Evolutionary conservation across 1,140 invertebrate genomes (phyloP).

Genomic region (Eurosta solidaginis): DNA sequence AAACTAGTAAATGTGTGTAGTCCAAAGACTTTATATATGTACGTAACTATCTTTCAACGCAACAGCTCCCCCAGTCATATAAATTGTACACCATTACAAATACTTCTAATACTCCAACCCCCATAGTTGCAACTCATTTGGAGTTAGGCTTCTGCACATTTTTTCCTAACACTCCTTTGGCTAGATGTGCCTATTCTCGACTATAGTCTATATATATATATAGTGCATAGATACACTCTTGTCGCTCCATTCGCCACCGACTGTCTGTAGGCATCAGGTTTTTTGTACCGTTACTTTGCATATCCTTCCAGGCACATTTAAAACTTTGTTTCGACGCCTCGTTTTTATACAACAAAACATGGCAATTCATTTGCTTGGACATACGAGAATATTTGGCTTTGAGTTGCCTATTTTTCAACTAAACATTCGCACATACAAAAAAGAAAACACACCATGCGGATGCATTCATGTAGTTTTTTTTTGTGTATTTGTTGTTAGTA

Average conservation of each 20-base stretch:
- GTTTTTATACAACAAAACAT: too few relatives aligned
- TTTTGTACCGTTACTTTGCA: neutral
- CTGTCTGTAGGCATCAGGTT: neutral
- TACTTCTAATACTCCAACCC: neutral
- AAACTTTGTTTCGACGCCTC: neutral
- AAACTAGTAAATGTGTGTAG: too few relatives aligned
- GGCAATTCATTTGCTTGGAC: neutral
- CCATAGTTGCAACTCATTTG: neutral
- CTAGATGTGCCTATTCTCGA: neutral
- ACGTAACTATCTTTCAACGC: too few relatives aligned
- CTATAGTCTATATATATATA: neutral
- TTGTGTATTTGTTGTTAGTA: neutral
- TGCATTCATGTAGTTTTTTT: neutral
- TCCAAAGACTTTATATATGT: too few relatives aligned
- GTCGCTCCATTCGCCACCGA: neutral
- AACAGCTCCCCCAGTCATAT: too few relatives aligned
- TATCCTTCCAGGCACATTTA: constrained; percentile 14
- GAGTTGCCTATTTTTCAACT: too few relatives aligned
- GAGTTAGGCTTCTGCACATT: neutral
- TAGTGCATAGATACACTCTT: neutral
- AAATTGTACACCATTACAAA: constrained; percentile 6
- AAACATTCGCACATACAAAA: neutral
- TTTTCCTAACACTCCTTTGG: neutral
- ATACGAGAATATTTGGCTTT: too few relatives aligned
- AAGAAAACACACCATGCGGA: neutral